Percentiles rank a stretch among this genome's conserved stretches.
Evolutionary conservation across 2,888 invertebrate species (phyloP).

Genomic region (Mimumesa dahlbomi): DNA sequence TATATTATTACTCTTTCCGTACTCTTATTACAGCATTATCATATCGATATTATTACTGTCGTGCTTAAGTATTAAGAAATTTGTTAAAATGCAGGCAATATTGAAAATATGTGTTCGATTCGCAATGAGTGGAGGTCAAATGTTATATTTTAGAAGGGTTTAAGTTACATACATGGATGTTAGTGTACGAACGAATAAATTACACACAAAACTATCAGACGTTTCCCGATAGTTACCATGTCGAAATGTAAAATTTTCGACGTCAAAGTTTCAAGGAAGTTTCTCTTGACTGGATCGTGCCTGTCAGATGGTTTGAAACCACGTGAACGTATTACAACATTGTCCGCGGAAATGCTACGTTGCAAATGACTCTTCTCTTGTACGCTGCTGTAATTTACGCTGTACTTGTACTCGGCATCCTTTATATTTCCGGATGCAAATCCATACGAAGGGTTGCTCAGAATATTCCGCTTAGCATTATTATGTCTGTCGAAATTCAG

Average conservation of each 20-base stretch:
- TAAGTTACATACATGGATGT: too few relatives aligned
- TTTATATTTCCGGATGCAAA: conserved; percentile 49
- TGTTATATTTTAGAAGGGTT: too few relatives aligned
- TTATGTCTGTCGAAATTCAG: conserved; percentile 58
- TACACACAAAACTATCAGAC: too few relatives aligned
- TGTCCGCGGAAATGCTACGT: conserved; percentile 76
- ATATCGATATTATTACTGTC: too few relatives aligned
- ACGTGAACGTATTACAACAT: conserved; percentile 81
- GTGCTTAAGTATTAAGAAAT: too few relatives aligned
- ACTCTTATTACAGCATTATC: too few relatives aligned
- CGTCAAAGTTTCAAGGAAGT: conserved; percentile 90
- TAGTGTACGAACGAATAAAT: too few relatives aligned
- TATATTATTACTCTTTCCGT: too few relatives aligned
- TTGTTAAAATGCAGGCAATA: too few relatives aligned
- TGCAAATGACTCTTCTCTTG: conserved; percentile 68
- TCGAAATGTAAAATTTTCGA: conserved; percentile 91
- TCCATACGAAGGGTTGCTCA: conserved; percentile 65
- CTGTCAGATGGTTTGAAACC: conserved; percentile 93
- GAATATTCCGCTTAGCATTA: conserved; percentile 65
- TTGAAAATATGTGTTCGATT: too few relatives aligned
- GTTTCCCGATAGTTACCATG: conserved; percentile 83
- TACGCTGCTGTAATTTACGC: conserved; percentile 49
- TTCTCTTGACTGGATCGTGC: conserved; percentile 90
- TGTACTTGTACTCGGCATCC: conserved; percentile 69
- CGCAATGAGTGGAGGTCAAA: too few relatives aligned